These are phyloP conservation scores for Pristis pectinata DNA, from an alignment of 2,797 vertebrate genomes.

Conservation along the genomic window DNA sequence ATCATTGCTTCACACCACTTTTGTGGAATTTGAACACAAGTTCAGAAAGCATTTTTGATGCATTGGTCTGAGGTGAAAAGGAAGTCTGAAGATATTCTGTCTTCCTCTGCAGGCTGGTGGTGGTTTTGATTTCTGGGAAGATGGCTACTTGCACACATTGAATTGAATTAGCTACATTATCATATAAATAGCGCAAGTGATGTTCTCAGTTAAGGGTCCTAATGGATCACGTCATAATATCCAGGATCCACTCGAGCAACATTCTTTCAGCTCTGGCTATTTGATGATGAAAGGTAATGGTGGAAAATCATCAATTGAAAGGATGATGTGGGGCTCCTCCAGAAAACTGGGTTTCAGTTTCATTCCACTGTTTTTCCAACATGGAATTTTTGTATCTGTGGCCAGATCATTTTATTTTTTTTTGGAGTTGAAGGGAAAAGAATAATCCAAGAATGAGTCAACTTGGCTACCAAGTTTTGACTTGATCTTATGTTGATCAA, in stretches of 20 bases:
- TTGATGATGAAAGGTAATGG: neutral
- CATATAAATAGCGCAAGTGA: neutral
- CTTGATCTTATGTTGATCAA: neutral
- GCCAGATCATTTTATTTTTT: neutral
- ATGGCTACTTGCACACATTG: neutral
- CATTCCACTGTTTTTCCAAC: neutral
- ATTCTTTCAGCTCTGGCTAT: neutral
- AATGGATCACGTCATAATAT: too few relatives aligned
- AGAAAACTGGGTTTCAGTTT: neutral
- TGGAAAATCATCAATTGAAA: neutral
- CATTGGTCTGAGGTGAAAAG: too few relatives aligned
- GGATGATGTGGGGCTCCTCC: neutral
- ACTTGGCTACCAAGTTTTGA: neutral
- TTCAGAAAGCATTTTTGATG: too few relatives aligned
- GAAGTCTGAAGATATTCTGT: too few relatives aligned
- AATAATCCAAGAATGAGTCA: neutral
- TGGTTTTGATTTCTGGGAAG: neutral
- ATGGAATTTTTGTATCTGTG: neutral
- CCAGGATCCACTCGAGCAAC: neutral
- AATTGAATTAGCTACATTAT: neutral
- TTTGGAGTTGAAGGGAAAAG: neutral
- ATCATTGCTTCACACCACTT: too few relatives aligned
- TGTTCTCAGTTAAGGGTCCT: neutral
- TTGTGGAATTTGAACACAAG: too few relatives aligned
- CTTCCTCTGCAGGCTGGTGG: neutral